Base-by-base conservation (phyloP, 1,140 invertebrate species). In the Aphelinus atriplicis region DNA sequence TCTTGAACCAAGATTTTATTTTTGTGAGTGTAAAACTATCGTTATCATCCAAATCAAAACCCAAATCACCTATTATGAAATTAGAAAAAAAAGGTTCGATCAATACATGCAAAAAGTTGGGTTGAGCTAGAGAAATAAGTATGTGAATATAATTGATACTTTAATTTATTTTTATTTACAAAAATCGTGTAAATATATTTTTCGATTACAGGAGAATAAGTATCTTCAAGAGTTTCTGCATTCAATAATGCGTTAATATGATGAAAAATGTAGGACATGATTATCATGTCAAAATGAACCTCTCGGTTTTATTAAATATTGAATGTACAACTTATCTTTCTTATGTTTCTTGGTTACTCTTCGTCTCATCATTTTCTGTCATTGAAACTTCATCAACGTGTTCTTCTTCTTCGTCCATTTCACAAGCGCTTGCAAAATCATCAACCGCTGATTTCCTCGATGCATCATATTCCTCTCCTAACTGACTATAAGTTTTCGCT, bases 401-500 rank as follows among this genome's bases (percentile, higher is more conserved):
- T 7, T 62, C 60, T 46, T 45, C 45, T 62, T 45, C 48, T 26
- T 26, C 26, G 26, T 26, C 26, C 9, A 53, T 53, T 53, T 5
- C 51, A 53, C 51, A 53, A 53, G 51, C 51, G 9, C 9, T 79
- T 57, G 76, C 82, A 73, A 84, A 86, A 42, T 85, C 69, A 62
- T 85, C 80, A 43, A 84, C 78, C 71, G 84, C 83, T 48, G 50
- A 48, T 53, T 58, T 82, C 66, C 78, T 83, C 1, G 73, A 69
- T 62, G 67, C 69, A 43, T 84, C 84, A 53, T 83, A 84, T 55
- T 88, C 86, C 68, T 86, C 87, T 43, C 88, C 85, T 46, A 91
- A 80, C 51, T 86, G 86, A 64, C 79, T 81, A 74, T 92, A 92
- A 56, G 90, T 88, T 78, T 91, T 90, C 0, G 92, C 92, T 66